These are phyloP conservation scores for Tapirus terrestris DNA, from an alignment of 2,113 vertebrate genomes.

Conservation along the genomic window DNA sequence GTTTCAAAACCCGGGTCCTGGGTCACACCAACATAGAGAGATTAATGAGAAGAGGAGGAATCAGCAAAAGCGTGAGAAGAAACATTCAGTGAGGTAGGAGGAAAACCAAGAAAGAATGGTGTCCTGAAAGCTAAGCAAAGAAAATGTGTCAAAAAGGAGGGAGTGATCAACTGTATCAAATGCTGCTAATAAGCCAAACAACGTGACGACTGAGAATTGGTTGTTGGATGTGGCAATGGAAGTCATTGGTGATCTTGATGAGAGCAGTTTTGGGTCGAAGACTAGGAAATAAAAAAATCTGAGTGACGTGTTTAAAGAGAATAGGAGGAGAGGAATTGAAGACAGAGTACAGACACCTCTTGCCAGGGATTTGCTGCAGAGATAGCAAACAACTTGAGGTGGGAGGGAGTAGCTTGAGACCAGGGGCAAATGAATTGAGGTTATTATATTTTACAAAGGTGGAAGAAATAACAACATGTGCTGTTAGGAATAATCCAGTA, in stretches of 20 bases:
- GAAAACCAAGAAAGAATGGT: background rate
- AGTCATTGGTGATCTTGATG: background rate
- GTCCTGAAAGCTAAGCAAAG: background rate
- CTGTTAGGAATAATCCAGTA: background rate
- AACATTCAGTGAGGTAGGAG: background rate
- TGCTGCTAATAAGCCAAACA: background rate
- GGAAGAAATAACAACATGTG: background rate
- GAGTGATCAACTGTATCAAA: background rate
- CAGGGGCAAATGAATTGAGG: background rate
- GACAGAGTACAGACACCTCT: background rate
- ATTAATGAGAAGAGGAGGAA: background rate
- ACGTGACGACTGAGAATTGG: background rate
- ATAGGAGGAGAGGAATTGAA: background rate
- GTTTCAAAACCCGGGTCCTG: background rate
- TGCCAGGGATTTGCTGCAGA: background rate
- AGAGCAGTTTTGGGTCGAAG: background rate
- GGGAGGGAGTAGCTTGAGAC: background rate
- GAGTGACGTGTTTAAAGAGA: background rate
- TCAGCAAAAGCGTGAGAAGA: background rate
- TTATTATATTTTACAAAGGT: background rate
- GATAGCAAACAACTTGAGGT: background rate
- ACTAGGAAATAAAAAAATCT: background rate
- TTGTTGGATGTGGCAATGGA: background rate
- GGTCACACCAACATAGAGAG: background rate
- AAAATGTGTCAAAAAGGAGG: background rate